A percentile compares a stretch with the other conserved stretches of the same genome.
phyloP scores from a whole-genome alignment of 2,113 vertebrate genomes.

The Cettia cetti region DNA sequence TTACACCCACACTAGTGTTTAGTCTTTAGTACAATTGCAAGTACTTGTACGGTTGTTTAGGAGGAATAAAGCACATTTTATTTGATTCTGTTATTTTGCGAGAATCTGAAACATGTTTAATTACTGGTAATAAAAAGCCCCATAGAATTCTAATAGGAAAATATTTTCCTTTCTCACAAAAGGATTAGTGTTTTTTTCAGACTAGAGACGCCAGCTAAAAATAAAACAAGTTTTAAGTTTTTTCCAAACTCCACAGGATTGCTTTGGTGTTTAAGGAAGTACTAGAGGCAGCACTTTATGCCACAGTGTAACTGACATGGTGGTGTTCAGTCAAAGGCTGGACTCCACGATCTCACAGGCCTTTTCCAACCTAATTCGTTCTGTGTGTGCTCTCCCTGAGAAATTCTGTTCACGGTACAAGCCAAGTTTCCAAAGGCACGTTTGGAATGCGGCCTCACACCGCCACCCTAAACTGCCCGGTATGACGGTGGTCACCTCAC shows the following conservation, averaged over 20 bases:
- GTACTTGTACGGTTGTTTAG: neutral
- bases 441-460: neutral
- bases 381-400: neutral
- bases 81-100: neutral
- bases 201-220: neutral
- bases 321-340: neutral
- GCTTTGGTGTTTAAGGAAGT: neutral
- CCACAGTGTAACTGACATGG: too few relatives aligned
- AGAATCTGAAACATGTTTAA: neutral
- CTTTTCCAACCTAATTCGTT: neutral
- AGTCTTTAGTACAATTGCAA: neutral
- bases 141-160: neutral
- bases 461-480: fast-evolving
- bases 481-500: neutral
- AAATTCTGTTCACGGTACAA: neutral
- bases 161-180: neutral
- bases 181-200: neutral
- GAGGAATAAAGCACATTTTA: neutral
- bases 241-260: neutral
- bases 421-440: neutral
- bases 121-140: neutral
- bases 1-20: neutral
- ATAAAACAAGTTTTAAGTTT: neutral
- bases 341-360: neutral
- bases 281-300: neutral